Evolutionary conservation across 2,888 invertebrate genomes (phyloP).

Genomic region (Dynastes maya): DNA sequence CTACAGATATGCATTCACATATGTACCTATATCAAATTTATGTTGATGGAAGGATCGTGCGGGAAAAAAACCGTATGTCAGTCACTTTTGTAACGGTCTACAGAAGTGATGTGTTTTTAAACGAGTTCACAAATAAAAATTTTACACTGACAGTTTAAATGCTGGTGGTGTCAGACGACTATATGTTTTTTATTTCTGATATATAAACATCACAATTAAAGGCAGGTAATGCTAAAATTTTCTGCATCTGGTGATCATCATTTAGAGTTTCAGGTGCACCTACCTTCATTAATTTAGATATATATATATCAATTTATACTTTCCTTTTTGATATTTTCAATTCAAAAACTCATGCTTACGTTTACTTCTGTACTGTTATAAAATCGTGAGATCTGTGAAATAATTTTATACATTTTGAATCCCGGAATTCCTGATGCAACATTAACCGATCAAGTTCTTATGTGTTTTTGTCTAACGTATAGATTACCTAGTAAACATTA

Average conservation of each 20-base stretch:
- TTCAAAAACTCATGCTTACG: too few relatives aligned
- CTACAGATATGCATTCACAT: not conserved
- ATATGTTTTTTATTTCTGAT: constrained; percentile 23
- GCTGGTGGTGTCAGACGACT: constrained; percentile 28
- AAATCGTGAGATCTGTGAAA: too few relatives aligned
- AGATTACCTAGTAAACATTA: too few relatives aligned
- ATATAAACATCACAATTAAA: constrained; percentile 32
- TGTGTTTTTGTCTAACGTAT: too few relatives aligned
- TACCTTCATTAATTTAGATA: too few relatives aligned
- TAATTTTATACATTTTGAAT: too few relatives aligned
- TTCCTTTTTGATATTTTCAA: too few relatives aligned
- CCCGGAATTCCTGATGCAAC: too few relatives aligned
- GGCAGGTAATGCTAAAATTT: constrained; percentile 22
- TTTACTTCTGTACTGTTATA: too few relatives aligned
- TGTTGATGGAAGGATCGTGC: constrained; percentile 27
- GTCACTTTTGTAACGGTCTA: constrained; percentile 25
- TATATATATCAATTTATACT: too few relatives aligned
- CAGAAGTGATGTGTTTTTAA: constrained; percentile 34
- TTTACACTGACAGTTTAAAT: constrained; percentile 35
- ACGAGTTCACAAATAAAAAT: constrained; percentile 29
- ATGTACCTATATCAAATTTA: not conserved
- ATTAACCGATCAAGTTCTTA: too few relatives aligned
- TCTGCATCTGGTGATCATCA: not conserved
- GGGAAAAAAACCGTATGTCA: not conserved
- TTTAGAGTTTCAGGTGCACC: too few relatives aligned